Evolutionary conservation across 2,888 invertebrate genomes (phyloP).

Genomic region (Ophraella communa): DNA sequence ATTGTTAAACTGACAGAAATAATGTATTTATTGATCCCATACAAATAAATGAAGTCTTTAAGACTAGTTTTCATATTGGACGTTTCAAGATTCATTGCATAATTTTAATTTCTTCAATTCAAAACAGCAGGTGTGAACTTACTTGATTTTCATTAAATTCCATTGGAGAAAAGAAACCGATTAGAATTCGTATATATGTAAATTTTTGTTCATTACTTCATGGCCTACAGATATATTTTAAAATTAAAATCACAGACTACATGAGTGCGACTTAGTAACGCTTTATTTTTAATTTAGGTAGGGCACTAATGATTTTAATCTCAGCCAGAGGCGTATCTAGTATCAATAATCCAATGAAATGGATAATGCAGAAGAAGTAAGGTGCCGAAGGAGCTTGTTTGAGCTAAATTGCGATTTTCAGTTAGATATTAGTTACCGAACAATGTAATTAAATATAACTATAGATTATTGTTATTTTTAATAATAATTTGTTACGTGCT

Average conservation of each 20-base stretch:
- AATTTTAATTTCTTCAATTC: not conserved
- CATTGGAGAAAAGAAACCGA: slow-evolving; percentile 5
- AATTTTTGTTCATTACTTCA: slow-evolving; percentile 5
- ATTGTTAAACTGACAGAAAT: too few species aligned
- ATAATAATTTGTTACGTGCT: too few species aligned
- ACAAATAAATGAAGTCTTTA: too few species aligned
- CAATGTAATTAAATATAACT: too few species aligned
- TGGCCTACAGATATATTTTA: slow-evolving; percentile 23
- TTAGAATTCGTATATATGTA: slow-evolving; percentile 8
- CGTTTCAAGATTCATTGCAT: not conserved
- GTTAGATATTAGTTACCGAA: too few species aligned
- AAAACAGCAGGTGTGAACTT: not conserved
- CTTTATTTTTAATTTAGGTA: slow-evolving; percentile 12
- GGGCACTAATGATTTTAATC: slow-evolving; percentile 11
- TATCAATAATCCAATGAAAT: too few species aligned
- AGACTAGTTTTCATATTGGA: too few species aligned
- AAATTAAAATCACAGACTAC: slow-evolving; percentile 24
- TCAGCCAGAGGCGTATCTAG: not conserved
- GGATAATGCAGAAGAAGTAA: too few species aligned
- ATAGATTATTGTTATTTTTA: too few species aligned
- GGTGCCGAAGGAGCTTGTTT: too few species aligned
- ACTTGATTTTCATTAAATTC: slow-evolving; percentile 6
- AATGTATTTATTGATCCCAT: too few species aligned
- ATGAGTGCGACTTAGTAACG: slow-evolving; percentile 13
- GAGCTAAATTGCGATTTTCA: too few species aligned